Evolutionary conservation across 2,797 vertebrate species (phyloP).

Genomic region (Anolis apletophallus): DNA sequence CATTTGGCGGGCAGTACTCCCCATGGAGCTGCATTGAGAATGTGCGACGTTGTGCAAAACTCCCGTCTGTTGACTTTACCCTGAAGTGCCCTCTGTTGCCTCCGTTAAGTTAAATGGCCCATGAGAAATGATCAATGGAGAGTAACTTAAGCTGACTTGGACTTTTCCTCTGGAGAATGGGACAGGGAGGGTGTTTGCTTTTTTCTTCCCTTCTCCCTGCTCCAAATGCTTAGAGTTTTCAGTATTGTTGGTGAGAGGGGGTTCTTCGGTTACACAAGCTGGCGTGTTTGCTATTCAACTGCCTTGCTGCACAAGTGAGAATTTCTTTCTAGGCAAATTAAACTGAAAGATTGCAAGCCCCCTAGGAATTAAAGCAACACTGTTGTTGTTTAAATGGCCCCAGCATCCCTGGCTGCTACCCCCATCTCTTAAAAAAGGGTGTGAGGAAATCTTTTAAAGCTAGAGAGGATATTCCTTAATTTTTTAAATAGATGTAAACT

Average conservation of each 20-base stretch:
- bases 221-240: background rate
- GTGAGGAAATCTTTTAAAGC: background rate
- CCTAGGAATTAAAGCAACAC: background rate
- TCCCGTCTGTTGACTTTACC: conserved; percentile 30
- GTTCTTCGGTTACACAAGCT: background rate
- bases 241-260: background rate
- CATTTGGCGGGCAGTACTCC: background rate
- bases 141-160: conserved; percentile 10
- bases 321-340: background rate
- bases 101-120: conserved; percentile 38
- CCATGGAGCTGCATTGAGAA: background rate
- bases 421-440: background rate
- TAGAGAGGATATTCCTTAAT: background rate
- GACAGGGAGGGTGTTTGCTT: background rate
- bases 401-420: background rate
- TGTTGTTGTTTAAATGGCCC: too few species aligned
- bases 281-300: background rate
- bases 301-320: background rate
- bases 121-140: conserved; percentile 20
- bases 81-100: background rate
- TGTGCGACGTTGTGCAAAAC: conserved; percentile 15
- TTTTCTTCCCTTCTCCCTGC: background rate
- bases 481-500: background rate
- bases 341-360: background rate
- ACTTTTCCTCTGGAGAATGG: conserved; percentile 14